Base-by-base conservation (phyloP, 2,797 vertebrate genomes). In the Halcyon chelicuti region DNA sequence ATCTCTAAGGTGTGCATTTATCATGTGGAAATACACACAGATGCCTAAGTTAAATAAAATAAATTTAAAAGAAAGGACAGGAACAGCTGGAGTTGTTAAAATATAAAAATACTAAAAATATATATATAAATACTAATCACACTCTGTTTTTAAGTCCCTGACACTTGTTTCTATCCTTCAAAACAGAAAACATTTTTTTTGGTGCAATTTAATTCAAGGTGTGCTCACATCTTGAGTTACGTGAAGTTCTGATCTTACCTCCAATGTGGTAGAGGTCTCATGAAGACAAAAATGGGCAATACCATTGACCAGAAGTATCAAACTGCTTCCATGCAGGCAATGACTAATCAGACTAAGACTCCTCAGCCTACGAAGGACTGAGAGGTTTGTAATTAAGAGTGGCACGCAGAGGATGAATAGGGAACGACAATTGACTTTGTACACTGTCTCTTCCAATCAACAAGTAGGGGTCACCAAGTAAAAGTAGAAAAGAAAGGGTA, bases 401-500 rank as follows among this genome's bases (percentile, higher is more conserved):
- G 72, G 49, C 90, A 65, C 14, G 15, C 57, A 57, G 80, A 46
- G 46, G 46, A 94, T 71, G 61, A 60, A 91, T 31, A 51, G 61
- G 44, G 49, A 95, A 65, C 0, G 72, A 77, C 93, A 93, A 65
- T 63, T 86, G 79, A 61, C 78, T 90, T 92, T 79, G 95, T 93
- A 70, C 44, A 15, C 65, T 93, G 93, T 90, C 94, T 91, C 40
- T 91, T 94, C 90, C 91, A 93, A 87, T 94, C 81, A 72, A 80
- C 93, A 88, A 80, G 70, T 58, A 91, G 13, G 4, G 20, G 72
- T 90, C 93, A 80, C 28, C 52, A 42, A 4, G 17, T 40, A 78
- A 65, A 71, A 57, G 35, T 7, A 65, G 65, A 52, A 79, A 78
- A 73, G 67, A 79, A 78, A 73, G 67, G 51, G 35, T 51, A 85